Percentiles rank a stretch among this genome's conserved stretches.
Evolutionary conservation across 2,113 vertebrate species (phyloP).

Genomic region (Semnornis frantzii): DNA sequence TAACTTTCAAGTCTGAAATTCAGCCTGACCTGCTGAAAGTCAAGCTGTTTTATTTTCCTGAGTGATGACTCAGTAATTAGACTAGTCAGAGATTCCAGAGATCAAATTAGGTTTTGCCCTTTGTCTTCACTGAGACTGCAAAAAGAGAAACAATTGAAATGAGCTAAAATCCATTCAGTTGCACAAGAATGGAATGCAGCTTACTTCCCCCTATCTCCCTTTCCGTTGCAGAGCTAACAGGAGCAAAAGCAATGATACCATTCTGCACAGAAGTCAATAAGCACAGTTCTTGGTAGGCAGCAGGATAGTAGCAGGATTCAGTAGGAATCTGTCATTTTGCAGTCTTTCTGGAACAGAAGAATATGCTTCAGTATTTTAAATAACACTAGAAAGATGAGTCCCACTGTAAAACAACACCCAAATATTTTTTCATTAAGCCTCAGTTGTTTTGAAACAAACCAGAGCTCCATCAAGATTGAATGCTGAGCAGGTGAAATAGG

Average conservation of each 20-base stretch:
- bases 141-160: not conserved
- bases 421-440: not conserved
- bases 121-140: not conserved
- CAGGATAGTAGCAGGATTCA: not conserved
- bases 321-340: not conserved
- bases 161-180: not conserved
- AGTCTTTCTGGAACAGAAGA: not conserved
- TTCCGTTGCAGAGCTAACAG: not conserved
- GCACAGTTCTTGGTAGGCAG: not conserved
- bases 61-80: slow-evolving; percentile 14
- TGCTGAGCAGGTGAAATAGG: not conserved
- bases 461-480: not conserved
- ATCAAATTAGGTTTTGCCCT: not conserved
- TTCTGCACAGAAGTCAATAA: not conserved
- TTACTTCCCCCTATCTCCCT: not conserved
- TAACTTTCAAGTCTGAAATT: not conserved
- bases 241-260: not conserved
- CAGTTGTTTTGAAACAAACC: slow-evolving; percentile 20
- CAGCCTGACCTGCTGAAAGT: slow-evolving; percentile 16
- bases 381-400: not conserved
- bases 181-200: not conserved
- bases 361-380: not conserved
- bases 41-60: slow-evolving; percentile 3
- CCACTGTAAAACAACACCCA: not conserved
- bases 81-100: not conserved